These are phyloP conservation scores for Dicrurus megarhynchus DNA, from an alignment of 2,113 vertebrate species.

Conservation along the genomic window DNA sequence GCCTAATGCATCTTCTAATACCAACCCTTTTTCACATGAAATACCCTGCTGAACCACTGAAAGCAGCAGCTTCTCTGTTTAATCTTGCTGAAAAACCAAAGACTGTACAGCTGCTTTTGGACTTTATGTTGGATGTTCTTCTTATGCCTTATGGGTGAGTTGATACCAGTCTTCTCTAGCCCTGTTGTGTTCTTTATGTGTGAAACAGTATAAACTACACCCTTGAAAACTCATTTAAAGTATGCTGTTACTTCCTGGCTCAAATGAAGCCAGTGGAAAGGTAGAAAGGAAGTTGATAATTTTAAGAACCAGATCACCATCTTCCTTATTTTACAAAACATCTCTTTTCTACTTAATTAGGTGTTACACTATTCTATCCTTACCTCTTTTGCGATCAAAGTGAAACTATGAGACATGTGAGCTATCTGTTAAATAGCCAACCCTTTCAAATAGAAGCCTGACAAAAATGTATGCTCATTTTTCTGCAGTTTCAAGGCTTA, in stretches of 20 bases:
- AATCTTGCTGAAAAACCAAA: conserved; percentile 96
- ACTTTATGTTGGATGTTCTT: conserved; percentile 98
- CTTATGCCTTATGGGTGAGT: conserved; percentile 97
- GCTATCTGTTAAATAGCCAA: neutral
- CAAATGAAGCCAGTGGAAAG: neutral
- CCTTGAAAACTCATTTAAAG: neutral
- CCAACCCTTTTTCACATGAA: conserved; percentile 97
- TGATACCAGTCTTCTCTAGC: neutral
- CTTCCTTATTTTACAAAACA: neutral
- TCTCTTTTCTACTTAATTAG: neutral
- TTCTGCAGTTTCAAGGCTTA: neutral
- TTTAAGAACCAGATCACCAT: neutral
- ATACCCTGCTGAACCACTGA: conserved; percentile 87
- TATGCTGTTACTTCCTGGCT: neutral
- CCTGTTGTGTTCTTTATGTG: neutral
- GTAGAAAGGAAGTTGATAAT: neutral
- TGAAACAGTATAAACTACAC: neutral
- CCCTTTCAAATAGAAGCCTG: neutral
- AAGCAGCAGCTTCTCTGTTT: conserved; percentile 85
- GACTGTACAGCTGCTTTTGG: conserved; percentile 93
- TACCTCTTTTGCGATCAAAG: neutral
- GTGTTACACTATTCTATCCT: neutral
- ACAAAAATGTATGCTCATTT: neutral
- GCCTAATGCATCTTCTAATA: conserved; percentile 98
- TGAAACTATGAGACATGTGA: neutral